A percentile compares a stretch with the other conserved stretches of the same genome.
phyloP scores from a whole-genome alignment of 23 tunicate species.

The Trididemnum miniatum region DNA sequence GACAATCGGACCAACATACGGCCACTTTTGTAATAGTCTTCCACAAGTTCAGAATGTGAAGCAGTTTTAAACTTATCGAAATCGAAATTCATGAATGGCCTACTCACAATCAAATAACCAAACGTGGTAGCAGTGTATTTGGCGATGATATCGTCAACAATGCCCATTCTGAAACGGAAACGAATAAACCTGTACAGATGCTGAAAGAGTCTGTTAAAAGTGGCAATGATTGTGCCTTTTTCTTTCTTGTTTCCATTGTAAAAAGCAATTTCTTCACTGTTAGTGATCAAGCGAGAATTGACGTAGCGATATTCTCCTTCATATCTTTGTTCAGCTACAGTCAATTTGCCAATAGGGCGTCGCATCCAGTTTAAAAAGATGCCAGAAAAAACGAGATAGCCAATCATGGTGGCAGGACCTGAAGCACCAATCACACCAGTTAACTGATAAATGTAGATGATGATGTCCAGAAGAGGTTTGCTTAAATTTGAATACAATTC shows the following conservation, averaged over 20 bases:
- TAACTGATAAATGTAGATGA: slow-evolving; percentile 79
- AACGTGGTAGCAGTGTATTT: slow-evolving; percentile 91
- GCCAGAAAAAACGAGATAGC: slow-evolving; percentile 80
- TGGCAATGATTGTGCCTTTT: slow-evolving; percentile 43
- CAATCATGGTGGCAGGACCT: slow-evolving; percentile 89
- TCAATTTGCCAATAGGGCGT: slow-evolving; percentile 81
- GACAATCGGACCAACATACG: slow-evolving; percentile 90
- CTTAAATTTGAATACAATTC: slow-evolving; percentile 90
- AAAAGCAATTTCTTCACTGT: slow-evolving; percentile 95
- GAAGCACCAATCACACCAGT: slow-evolving; percentile 88
- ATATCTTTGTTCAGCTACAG: slow-evolving; percentile 76
- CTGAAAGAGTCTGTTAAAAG: slow-evolving; percentile 54
- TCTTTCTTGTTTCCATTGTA: slow-evolving; percentile 95
- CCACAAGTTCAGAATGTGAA: slow-evolving; percentile 73
- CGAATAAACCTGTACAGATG: slow-evolving; percentile 71
- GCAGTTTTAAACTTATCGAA: slow-evolving; percentile 56
- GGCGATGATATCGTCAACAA: slow-evolving; percentile 87
- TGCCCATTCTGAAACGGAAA: slow-evolving; percentile 91
- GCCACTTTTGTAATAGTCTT: slow-evolving; percentile 89
- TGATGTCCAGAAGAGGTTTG: slow-evolving; percentile 84
- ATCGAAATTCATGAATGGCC: slow-evolving; percentile 75
- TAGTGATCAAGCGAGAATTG: slow-evolving; percentile 88
- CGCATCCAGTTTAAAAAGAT: slow-evolving; percentile 70
- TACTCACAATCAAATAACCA: slow-evolving; percentile 89
- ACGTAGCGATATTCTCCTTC: slow-evolving; percentile 93